A percentile compares a stretch with the other conserved stretches of the same genome.
Conservation (phyloP, 2,113 vertebrate species). For the Morone saxatilis region DNA sequence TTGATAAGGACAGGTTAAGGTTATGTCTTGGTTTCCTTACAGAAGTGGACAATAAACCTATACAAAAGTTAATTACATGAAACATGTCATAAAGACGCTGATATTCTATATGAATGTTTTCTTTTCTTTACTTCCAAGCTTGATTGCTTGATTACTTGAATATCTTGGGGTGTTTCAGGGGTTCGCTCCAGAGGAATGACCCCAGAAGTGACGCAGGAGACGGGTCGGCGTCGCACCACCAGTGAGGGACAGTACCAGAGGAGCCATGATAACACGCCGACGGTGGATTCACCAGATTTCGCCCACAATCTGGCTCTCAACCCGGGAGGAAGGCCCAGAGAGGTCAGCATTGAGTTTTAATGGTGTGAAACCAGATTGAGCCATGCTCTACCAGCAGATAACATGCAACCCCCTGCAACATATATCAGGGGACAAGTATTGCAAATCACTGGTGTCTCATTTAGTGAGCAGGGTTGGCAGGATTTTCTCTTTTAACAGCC, state of each 20-base stretch:
- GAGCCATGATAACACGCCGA: conserved; percentile 79
- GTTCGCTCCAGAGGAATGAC: conserved; percentile 89
- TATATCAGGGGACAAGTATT: no score
- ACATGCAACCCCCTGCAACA: no score
- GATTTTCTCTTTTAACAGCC: no score
- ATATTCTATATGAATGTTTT: neutral
- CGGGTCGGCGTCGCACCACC: conserved; percentile 85
- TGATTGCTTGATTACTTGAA: neutral
- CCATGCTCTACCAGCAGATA: no score
- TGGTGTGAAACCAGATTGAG: neutral
- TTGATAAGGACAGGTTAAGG: neutral
- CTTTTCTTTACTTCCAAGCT: neutral
- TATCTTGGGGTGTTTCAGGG: conserved; percentile 79
- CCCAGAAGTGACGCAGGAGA: conserved; percentile 83
- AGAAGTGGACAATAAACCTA: neutral
- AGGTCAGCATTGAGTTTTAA: conserved; percentile 81
- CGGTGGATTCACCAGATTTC: conserved; percentile 87
- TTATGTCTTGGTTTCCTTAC: neutral
- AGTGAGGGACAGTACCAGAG: conserved; percentile 95
- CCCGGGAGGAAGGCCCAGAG: conserved; percentile 91
- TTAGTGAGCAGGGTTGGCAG: no score
- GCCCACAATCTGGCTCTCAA: conserved; percentile 91
- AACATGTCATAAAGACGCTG: neutral
- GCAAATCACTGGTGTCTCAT: no score
- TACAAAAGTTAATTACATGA: neutral